These are phyloP conservation scores for Saccopteryx bilineata DNA, from an alignment of 2,113 vertebrate species.

Conservation along the genomic window DNA sequence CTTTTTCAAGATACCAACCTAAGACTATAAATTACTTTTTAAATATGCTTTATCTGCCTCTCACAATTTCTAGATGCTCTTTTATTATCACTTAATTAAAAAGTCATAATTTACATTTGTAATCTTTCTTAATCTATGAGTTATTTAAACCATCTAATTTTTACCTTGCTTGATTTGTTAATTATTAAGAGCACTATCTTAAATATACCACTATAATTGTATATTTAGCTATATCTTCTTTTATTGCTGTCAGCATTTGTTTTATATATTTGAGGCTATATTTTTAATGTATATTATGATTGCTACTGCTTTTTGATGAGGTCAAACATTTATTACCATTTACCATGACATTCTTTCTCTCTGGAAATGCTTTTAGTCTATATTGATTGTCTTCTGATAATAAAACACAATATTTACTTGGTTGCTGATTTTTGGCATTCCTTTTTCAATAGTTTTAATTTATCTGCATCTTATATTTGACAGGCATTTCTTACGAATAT, in stretches of 20 bases:
- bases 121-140: background rate
- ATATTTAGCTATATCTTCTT: background rate
- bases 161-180: conserved; percentile 29
- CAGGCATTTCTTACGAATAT: background rate
- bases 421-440: background rate
- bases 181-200: background rate
- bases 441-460: conserved; percentile 18
- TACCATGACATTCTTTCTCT: background rate
- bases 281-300: conserved; percentile 4
- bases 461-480: background rate
- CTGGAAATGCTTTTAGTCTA: background rate
- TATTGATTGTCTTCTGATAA: background rate
- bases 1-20: background rate
- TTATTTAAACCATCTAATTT: conserved; percentile 23
- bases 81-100: conserved; percentile 16
- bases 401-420: background rate
- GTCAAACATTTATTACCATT: background rate
- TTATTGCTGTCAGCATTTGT: background rate
- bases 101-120: conserved; percentile 11
- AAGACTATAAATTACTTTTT: background rate
- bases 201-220: background rate
- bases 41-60: background rate
- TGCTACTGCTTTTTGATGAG: background rate
- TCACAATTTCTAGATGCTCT: background rate
- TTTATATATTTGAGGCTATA: background rate